Evolutionary conservation across 2,888 invertebrate genomes (phyloP).

Genomic region (Tromatobia lineatoria): DNA sequence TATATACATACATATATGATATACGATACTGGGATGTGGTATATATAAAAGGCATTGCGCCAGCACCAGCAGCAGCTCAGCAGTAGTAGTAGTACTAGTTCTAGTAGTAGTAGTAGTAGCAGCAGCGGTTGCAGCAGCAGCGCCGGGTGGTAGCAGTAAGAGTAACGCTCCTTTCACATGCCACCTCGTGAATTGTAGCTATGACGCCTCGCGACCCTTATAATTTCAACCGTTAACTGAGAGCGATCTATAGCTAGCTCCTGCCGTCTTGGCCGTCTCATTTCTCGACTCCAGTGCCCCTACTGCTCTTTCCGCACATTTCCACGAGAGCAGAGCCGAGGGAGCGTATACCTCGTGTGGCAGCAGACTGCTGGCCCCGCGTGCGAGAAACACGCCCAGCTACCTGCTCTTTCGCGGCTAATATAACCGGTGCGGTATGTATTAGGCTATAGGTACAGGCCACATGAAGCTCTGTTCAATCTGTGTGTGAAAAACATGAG

Average conservation of each 20-base stretch:
- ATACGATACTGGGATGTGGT: neutral
- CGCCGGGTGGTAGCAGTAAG: slow-evolving; percentile 70
- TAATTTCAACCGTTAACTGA: slow-evolving; percentile 70
- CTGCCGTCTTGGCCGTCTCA: slow-evolving; percentile 17
- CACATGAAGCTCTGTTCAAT: slow-evolving; percentile 7
- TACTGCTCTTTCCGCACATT: slow-evolving; percentile 66
- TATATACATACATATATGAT: neutral
- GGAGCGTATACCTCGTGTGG: slow-evolving; percentile 12
- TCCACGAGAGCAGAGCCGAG: slow-evolving; percentile 35
- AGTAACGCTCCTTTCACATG: slow-evolving; percentile 79
- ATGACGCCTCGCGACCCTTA: slow-evolving; percentile 70
- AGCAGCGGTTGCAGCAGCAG: slow-evolving; percentile 37
- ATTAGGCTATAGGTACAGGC: slow-evolving; percentile 26
- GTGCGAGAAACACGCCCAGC: slow-evolving; percentile 67
- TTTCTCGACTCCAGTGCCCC: slow-evolving; percentile 21
- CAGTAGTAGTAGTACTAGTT: slow-evolving; percentile 24
- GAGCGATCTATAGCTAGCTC: slow-evolving; percentile 62
- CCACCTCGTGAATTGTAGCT: slow-evolving; percentile 73
- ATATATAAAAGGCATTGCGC: slow-evolving; percentile 2
- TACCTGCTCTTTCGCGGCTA: slow-evolving; percentile 69
- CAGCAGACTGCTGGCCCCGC: slow-evolving; percentile 51
- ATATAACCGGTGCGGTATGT: slow-evolving; percentile 62
- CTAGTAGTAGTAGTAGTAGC: slow-evolving; percentile 20
- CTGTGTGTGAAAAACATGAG: neutral
- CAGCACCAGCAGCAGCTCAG: slow-evolving; percentile 24